Evolutionary conservation across 2,113 vertebrate species (phyloP).

Genomic region (Petrocephalus zakoni): DNA sequence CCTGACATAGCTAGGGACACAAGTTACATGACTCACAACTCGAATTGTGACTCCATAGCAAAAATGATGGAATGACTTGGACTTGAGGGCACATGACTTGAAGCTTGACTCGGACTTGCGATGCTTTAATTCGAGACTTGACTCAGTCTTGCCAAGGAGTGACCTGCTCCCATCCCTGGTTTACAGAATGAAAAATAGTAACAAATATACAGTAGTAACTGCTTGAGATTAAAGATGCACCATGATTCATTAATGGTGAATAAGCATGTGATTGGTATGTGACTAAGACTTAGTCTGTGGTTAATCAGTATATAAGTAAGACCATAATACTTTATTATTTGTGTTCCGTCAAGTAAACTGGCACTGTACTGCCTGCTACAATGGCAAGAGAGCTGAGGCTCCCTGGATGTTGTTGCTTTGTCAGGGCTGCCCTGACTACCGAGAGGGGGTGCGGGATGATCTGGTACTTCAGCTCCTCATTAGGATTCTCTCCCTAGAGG

Average conservation of each 20-base stretch:
- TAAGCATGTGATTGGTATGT: background rate
- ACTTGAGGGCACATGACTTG: too few relatives aligned
- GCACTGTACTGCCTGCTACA: background rate
- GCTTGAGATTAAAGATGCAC: background rate
- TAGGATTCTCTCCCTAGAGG: too few relatives aligned
- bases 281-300: background rate
- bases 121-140: background rate
- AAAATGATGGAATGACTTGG: too few relatives aligned
- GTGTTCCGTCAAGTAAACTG: background rate
- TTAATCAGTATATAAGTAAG: background rate
- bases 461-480: too few relatives aligned
- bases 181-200: background rate
- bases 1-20: too few relatives aligned
- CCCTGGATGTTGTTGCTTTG: too few relatives aligned
- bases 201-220: background rate
- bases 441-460: too few relatives aligned
- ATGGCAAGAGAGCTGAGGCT: background rate
- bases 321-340: background rate
- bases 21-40: too few relatives aligned
- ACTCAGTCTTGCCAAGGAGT: background rate
- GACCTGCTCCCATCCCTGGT: background rate
- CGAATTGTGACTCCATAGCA: too few relatives aligned
- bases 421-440: too few relatives aligned
- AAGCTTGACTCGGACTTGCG: too few relatives aligned
- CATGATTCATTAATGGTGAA: background rate